Conservation (phyloP, 2,113 vertebrate species). For the Proterorhinus semilunaris region DNA sequence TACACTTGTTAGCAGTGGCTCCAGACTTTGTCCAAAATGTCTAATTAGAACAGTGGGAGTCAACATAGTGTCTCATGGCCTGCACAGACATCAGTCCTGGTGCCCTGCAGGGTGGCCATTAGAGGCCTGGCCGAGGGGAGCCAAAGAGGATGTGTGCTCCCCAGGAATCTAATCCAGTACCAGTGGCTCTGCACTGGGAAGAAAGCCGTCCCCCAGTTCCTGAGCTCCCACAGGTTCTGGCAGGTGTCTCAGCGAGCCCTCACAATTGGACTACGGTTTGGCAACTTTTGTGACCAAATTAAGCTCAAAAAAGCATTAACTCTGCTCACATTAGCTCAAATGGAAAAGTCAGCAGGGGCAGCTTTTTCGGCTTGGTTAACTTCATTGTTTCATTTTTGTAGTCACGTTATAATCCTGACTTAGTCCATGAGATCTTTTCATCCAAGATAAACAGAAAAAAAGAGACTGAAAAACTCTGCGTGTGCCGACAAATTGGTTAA, state of each 20-base stretch:
- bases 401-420: slow-evolving; percentile 69
- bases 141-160: slow-evolving; percentile 61
- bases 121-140: slow-evolving; percentile 41
- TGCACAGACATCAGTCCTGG: slow-evolving; percentile 54
- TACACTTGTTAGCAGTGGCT: neutral
- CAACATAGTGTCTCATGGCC: slow-evolving; percentile 36
- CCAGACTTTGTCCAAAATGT: slow-evolving; percentile 34
- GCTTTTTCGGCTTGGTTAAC: slow-evolving; percentile 73
- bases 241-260: slow-evolving; percentile 70
- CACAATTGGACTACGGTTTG: slow-evolving; percentile 67
- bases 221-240: slow-evolving; percentile 69
- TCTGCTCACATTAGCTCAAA: slow-evolving; percentile 71
- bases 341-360: slow-evolving; percentile 76
- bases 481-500: slow-evolving; percentile 47
- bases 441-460: slow-evolving; percentile 63
- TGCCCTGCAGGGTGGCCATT: slow-evolving; percentile 64
- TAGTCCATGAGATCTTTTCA: slow-evolving; percentile 61
- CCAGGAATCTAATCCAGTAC: slow-evolving; percentile 66
- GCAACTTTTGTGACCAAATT: slow-evolving; percentile 75
- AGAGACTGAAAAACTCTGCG: slow-evolving; percentile 46
- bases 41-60: slow-evolving; percentile 27
- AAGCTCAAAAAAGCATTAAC: slow-evolving; percentile 74
- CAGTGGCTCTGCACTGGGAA: slow-evolving; percentile 53
- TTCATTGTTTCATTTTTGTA: slow-evolving; percentile 74
- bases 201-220: slow-evolving; percentile 44